Evolutionary conservation across 2,888 invertebrate genomes (phyloP), one percentile per base, ranked within the genome.

Genomic region (Boloria selene): DNA sequence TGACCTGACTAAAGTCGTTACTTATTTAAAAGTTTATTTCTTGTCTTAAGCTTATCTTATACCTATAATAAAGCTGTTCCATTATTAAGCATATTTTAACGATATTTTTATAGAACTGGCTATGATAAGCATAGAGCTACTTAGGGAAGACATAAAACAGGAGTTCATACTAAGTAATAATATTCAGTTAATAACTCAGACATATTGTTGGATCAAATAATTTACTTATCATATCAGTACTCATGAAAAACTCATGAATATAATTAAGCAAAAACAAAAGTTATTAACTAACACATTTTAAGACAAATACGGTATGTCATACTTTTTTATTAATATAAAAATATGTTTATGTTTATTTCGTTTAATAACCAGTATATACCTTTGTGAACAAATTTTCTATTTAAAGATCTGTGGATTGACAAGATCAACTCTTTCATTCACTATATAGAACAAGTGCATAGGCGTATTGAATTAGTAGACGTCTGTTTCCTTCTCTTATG

Each of bases 401-500:
- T 22, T 26, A 14, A 3, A 22, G 13, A 16, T n/a, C 51, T 22
- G 16, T 42, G 14, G 45, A 61, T 54, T 51, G 51, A 44, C 45
- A 44, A 45, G 64, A 68, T 64, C 58, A 70, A 68, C 65, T 68
- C 61, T 66, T 65, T 59, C 38, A 44, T 68, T 61, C 49, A 61
- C 60, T 49, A 59, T n/a, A n/a, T 38, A 55, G 65, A 70, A 68
- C 68, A 62, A 69, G 62, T 44, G 72, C 71, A 67, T 68, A 72
- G 69, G 69, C 65, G 53, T 47, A 67, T 66, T 67, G 65, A 64
- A 65, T 70, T 68, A 73, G 63, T 67, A 65, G 70, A 71, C 59
- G 67, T 64, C 68, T 67, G 68, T 61, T 71, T 72, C 68, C 68
- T 69, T 61, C 70, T 70, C 70, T 75, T 74, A 72, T 71, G 61